phyloP scores from a whole-genome alignment of 2,888 invertebrate genomes.

The Punctoribates punctum region DNA sequence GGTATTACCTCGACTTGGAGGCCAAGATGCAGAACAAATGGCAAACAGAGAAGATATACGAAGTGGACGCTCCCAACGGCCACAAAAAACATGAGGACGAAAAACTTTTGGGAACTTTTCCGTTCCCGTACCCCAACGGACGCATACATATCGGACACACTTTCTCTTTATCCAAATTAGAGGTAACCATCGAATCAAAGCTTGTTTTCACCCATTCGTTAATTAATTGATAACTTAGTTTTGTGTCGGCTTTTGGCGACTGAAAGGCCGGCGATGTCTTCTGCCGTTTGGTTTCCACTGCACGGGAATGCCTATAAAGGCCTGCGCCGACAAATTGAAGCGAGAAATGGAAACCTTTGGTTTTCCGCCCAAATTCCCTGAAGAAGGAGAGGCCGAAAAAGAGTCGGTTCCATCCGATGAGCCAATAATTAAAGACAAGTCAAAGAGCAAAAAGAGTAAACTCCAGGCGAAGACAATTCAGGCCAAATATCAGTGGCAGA shows the following conservation, averaged over 20 bases:
- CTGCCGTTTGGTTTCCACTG: constrained; percentile 99
- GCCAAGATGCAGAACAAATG: constrained; percentile 77
- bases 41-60: constrained; percentile 74
- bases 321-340: constrained; percentile 94
- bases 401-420: constrained; percentile 50
- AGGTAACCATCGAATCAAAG: constrained; percentile 62
- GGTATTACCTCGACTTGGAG: constrained; percentile 70
- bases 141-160: constrained; percentile 95
- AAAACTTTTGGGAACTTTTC: constrained; percentile 91
- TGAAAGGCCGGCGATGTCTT: constrained; percentile 82
- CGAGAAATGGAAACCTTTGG: constrained; percentile 88
- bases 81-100: constrained; percentile 57
- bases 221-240: constrained; percentile 61
- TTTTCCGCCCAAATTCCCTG: constrained; percentile 83
- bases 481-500: constrained; percentile 96
- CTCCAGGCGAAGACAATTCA: constrained; percentile 82
- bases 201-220: neutral
- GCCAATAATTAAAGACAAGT: constrained; percentile 55
- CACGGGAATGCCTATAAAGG: constrained; percentile 99
- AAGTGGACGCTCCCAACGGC: constrained; percentile 66
- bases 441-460: constrained; percentile 75
- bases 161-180: constrained; percentile 94
- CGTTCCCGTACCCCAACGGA: constrained; percentile 99
- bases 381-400: constrained; percentile 51
- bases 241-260: constrained; percentile 81